Evolutionary conservation across 2,888 invertebrate species (phyloP).

Genomic region (Macaria notata): DNA sequence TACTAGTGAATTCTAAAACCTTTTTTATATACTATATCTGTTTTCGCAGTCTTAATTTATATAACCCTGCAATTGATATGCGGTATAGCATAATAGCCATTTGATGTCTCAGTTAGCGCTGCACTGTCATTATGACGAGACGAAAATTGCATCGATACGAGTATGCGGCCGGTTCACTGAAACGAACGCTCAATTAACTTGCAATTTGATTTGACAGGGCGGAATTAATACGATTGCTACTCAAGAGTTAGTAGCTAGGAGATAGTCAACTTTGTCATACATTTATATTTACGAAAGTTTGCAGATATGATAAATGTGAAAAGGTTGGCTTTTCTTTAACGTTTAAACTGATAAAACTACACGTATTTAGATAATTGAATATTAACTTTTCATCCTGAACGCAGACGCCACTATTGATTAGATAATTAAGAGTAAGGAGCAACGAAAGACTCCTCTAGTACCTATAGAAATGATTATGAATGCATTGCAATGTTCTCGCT

Average conservation of each 20-base stretch:
- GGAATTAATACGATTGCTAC: constrained; percentile 32
- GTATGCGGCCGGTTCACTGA: constrained; percentile 50
- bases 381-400: not conserved
- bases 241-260: constrained; percentile 29
- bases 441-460: not conserved
- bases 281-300: too few relatives aligned
- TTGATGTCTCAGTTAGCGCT: constrained; percentile 68
- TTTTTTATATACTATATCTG: too few relatives aligned
- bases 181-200: constrained; percentile 70
- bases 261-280: too few relatives aligned
- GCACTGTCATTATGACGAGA: constrained; percentile 69
- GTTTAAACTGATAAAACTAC: too few relatives aligned
- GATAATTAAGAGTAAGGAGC: too few relatives aligned
- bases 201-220: constrained; percentile 66
- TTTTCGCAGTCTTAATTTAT: too few relatives aligned
- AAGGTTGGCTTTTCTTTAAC: too few relatives aligned
- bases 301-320: too few relatives aligned
- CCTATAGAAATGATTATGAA: constrained; percentile 19
- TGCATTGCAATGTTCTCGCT: constrained; percentile 34
- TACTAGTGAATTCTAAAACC: too few relatives aligned
- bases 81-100: too few relatives aligned
- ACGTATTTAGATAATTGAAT: too few relatives aligned
- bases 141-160: constrained; percentile 61
- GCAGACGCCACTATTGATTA: not conserved
- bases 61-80: too few relatives aligned